Base-by-base conservation (phyloP, 2,888 invertebrate genomes). In the Epinotia demarniana region DNA sequence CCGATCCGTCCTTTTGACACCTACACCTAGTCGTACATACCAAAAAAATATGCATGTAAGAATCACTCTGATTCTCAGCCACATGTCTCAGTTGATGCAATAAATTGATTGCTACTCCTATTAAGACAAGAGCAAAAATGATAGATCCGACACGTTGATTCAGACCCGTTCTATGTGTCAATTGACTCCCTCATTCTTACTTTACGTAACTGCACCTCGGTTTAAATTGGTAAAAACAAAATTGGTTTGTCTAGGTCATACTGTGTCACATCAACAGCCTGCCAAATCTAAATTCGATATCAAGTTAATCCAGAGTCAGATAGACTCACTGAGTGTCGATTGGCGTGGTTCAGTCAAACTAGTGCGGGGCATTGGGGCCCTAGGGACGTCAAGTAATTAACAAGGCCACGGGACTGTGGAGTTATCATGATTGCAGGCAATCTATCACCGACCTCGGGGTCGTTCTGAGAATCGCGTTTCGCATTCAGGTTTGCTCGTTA, bases 361-460 rank as follows among this genome's bases (percentile, higher is more conserved):
- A 43, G 11, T 43, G 43, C 12, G 18, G 61, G 33, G 33, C 1
- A 53, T 53, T 53, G 53, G 6, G 53, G 12, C 62, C 62, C 62
- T n/a, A 33, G 62, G 43, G 43, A 39, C 39, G 9, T 12, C 39
- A 43, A 18, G 62, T 62, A 62, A 62, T 62, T 62, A 62, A 39
- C 60, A 60, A 27, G 2, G 39, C 62, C 18, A n/a, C 53, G 53
- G 53, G 53, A 53, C 53, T 53, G 53, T n/a, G 53, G 53, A 53
- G n/a, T 53, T 53, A 53, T 53, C 53, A 53, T 53, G 53, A 53
- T 53, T 53, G 53, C 53, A n/a, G 53, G n/a, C 53, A 53, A 53
- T 53, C 53, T 53, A 53, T 53, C 16, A 53, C 39, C 39, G 9
- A 39, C 53, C 53, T 53, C n/a, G 53, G 16, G n/a, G 53, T 13